Conservation (phyloP, 2,888 invertebrate genomes). For the Polyommatus iphigenia region DNA sequence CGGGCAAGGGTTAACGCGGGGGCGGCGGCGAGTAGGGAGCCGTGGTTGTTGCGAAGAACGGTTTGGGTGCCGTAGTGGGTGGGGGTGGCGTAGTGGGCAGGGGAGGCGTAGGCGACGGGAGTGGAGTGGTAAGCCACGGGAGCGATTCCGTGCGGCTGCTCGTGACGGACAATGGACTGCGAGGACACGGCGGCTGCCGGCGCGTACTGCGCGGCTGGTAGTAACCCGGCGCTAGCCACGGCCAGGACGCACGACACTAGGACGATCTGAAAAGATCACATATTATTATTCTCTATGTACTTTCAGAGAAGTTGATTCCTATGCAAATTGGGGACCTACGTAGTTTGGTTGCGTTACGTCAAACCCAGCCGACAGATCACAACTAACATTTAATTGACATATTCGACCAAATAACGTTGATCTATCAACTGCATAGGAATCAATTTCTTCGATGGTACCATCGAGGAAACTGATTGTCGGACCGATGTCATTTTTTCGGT, state of each 20-base stretch:
- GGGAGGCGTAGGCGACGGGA: conserved; percentile 50
- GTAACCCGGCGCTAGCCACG: conserved; percentile 58
- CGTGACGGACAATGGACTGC: conserved; percentile 63
- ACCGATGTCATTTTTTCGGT: too few species aligned
- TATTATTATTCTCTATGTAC: not conserved
- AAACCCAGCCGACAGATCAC: too few species aligned
- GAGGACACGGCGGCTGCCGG: conserved; percentile 59
- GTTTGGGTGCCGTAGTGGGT: too few species aligned
- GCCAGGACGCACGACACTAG: conserved; percentile 57
- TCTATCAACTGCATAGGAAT: too few species aligned
- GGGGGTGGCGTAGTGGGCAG: conserved; percentile 47
- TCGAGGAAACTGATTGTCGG: too few species aligned
- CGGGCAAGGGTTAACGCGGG: conserved; percentile 51
- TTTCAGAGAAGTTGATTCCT: not conserved
- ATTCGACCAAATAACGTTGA: too few species aligned
- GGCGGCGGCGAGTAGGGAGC: conserved; percentile 51
- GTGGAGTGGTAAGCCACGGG: conserved; percentile 48
- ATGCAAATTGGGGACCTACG: too few species aligned
- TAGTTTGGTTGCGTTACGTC: too few species aligned
- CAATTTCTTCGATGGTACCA: too few species aligned
- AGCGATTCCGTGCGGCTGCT: conserved; percentile 47
- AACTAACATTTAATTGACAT: too few species aligned
- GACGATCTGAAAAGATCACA: conserved; percentile 48
- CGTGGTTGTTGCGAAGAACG: conserved; percentile 39
- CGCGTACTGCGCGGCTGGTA: conserved; percentile 59